phyloP scores from a whole-genome alignment of 2,113 vertebrate species.

The Archilochus colubris region DNA sequence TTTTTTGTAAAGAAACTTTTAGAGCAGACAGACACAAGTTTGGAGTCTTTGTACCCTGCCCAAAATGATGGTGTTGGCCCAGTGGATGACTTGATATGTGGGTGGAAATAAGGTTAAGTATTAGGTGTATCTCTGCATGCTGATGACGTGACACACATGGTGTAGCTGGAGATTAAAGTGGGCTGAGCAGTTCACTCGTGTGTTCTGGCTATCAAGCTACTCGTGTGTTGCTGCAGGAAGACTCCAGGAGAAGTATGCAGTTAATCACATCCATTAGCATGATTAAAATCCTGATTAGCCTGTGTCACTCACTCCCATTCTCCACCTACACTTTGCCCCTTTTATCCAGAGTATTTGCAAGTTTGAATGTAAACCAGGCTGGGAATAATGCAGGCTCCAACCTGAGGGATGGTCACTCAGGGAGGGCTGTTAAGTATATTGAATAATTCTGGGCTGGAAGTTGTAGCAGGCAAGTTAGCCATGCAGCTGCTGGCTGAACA shows the following conservation, averaged over 20 bases:
- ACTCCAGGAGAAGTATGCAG: slow-evolving; percentile 44
- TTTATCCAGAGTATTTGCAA: not conserved
- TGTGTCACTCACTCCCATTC: slow-evolving; percentile 37
- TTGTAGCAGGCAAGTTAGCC: not conserved
- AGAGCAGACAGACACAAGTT: accelerated
- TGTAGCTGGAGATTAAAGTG: not conserved
- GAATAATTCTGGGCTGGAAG: not conserved
- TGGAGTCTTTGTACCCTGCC: not conserved
- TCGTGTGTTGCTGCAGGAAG: not conserved
- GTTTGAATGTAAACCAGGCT: not conserved
- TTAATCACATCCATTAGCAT: slow-evolving; percentile 67
- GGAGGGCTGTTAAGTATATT: not conserved
- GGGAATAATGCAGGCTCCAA: not conserved
- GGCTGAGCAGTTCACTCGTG: not conserved
- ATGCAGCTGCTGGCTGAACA: not conserved
- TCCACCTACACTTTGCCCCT: not conserved
- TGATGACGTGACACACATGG: not conserved
- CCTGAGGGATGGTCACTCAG: not conserved
- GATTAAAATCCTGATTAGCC: slow-evolving; percentile 55
- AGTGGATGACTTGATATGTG: not conserved
- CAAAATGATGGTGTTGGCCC: not conserved
- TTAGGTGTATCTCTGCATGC: not conserved
- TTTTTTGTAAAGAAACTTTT: not conserved
- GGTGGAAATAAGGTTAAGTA: not conserved
- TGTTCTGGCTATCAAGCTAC: not conserved